Base-by-base conservation (phyloP, 1,140 invertebrate genomes). In the Sitodiplosis mosellana region DNA sequence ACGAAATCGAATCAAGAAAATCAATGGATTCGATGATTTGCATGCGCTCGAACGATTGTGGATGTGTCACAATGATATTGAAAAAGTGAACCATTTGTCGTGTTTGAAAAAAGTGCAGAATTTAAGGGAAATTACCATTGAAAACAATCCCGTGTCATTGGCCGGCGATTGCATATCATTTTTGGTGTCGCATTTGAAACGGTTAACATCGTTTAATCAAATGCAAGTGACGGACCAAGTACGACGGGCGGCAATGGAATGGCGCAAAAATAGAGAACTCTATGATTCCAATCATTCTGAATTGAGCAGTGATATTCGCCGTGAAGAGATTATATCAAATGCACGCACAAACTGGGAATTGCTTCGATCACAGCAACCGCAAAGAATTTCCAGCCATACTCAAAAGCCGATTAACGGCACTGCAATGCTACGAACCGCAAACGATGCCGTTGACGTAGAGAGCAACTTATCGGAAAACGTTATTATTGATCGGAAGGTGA, bases 311-410 rank as follows among this genome's bases (percentile, higher is more conserved):
- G 73, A 78, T 51, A 75, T 75, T 21, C 65, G 74, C 1, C 65
- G 82, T 3, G 82, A 85, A 55, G 78, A 85, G 62, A 75, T 85
- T 2, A 85, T 86, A 47, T 78, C 80, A 22, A 86, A 86, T 59
- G 83, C 82, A 1, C 72, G 81, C 52, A 82, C 80, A 2, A 85
- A 84, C 54, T 86, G 83, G 82, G 81, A 87, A 60, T 60, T 83
- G 42, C 59, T 83, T 1, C 72, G 80, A 54, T 79, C 76, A 8
- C 78, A 79, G 66, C 61, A 64, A 34, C 56, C 58, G 0, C 44
- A 78, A 71, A 65, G 70, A 62, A 49, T 63, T n/a, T 18, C n/a
- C 12, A 18, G 4, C 12, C 18, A n/a, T 43, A 18, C 5, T 43
- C 20, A 33, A 14, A 45, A 45, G 22, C 14, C 43, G 33, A 48